Evolutionary conservation across 92 coral and sea anemone genomes (phyloP).

Genomic region (Chrysogorgia sp.): DNA sequence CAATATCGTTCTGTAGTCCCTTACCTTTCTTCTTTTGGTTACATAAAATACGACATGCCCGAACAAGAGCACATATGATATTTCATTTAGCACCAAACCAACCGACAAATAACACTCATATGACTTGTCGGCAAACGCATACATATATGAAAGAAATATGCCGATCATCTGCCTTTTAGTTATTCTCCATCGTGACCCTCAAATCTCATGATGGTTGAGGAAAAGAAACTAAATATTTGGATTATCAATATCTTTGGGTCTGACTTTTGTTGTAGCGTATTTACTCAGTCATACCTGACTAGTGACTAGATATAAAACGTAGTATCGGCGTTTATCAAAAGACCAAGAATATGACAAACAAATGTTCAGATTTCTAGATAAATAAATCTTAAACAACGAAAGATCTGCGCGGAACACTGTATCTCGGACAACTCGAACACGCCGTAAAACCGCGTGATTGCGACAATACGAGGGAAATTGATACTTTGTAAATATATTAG

Average conservation of each 20-base stretch:
- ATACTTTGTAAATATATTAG: conserved; percentile 2
- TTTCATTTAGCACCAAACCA: conserved; percentile 32
- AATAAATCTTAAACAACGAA: neutral
- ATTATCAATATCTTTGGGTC: neutral
- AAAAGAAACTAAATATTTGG: neutral
- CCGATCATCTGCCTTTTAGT: conserved; percentile 2
- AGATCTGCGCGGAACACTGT: neutral
- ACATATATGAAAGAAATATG: conserved; percentile 8
- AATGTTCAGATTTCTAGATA: neutral
- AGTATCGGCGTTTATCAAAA: neutral
- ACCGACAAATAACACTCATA: conserved; percentile 28
- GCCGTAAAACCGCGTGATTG: neutral
- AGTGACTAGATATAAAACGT: neutral
- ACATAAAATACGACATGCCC: conserved; percentile 43
- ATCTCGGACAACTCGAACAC: neutral
- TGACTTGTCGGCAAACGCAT: conserved; percentile 25
- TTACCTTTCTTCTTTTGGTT: conserved; percentile 17
- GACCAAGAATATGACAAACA: neutral
- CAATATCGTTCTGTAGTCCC: neutral
- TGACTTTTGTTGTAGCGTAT: neutral
- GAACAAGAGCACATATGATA: conserved; percentile 43
- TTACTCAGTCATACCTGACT: neutral
- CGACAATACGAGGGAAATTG: neutral
- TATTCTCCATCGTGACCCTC: neutral
- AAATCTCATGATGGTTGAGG: neutral